phyloP scores from a whole-genome alignment of 2,113 vertebrate genomes.

The Prolemur simus region DNA sequence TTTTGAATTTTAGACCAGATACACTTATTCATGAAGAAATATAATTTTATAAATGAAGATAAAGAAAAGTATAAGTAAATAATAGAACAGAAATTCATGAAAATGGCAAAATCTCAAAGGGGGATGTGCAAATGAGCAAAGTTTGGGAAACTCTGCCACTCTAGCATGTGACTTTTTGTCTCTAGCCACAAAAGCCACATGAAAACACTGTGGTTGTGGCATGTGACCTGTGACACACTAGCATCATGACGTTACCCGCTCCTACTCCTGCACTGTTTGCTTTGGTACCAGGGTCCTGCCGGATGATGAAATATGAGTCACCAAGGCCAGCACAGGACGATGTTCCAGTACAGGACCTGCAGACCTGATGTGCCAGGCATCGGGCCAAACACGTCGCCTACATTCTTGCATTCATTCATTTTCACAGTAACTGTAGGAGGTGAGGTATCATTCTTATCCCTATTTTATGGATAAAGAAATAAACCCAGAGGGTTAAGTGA shows the following conservation, averaged over 20 bases:
- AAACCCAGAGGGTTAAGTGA: not conserved
- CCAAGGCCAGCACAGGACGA: too few species aligned
- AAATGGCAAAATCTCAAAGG: not conserved
- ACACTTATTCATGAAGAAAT: not conserved
- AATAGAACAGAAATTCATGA: not conserved
- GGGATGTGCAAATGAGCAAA: too few species aligned
- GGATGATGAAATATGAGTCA: not conserved
- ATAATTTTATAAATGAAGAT: not conserved
- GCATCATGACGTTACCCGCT: not conserved
- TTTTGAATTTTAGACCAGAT: not conserved
- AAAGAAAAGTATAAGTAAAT: not conserved
- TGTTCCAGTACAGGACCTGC: not conserved
- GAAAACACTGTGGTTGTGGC: not conserved
- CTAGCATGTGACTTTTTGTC: not conserved
- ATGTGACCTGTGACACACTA: not conserved
- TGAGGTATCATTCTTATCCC: not conserved
- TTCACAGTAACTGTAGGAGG: not conserved
- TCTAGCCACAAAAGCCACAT: not conserved
- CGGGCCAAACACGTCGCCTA: not conserved
- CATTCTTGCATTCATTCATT: accelerated
- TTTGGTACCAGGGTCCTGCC: not conserved
- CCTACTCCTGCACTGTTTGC: not conserved
- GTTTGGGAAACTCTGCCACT: not conserved
- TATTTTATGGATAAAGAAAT: not conserved
- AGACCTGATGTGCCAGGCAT: not conserved